Conservation (phyloP, 2,113 vertebrate species). For the Rhabdornis inornatus region DNA sequence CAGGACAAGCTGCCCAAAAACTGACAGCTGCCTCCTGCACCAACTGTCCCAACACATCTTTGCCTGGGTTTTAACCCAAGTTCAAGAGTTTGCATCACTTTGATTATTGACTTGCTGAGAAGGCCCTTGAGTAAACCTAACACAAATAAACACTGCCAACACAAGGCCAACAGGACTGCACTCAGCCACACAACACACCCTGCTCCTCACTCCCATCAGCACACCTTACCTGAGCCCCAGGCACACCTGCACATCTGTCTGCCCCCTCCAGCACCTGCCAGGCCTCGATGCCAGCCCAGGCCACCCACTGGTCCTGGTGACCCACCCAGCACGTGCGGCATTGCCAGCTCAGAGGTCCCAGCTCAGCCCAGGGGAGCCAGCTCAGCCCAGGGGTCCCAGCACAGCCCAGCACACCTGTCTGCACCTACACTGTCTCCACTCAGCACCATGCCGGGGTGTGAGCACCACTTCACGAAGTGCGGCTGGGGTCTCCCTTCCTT, state of each 20-base stretch:
- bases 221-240: too few relatives aligned
- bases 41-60: not conserved
- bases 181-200: not conserved
- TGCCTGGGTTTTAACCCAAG: not conserved
- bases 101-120: not conserved
- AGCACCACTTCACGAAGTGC: too few relatives aligned
- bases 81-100: not conserved
- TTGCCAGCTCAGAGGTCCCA: rapidly evolving
- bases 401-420: too few relatives aligned
- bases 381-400: too few relatives aligned
- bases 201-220: rapidly evolving
- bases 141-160: not conserved
- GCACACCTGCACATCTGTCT: not conserved
- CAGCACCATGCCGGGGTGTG: too few relatives aligned
- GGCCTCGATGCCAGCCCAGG: not conserved
- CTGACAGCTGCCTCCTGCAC: not conserved
- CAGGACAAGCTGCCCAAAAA: not conserved
- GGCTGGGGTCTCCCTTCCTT: too few relatives aligned
- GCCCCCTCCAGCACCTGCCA: rapidly evolving
- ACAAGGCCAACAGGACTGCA: not conserved
- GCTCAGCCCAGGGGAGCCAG: too few relatives aligned
- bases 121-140: not conserved
- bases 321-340: rapidly evolving
- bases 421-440: too few relatives aligned
- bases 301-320: not conserved